A percentile compares a stretch with the other conserved stretches of the same genome.
These are phyloP conservation scores for Drosophila paulistorum DNA, from an alignment of 1,140 invertebrate genomes.

Conservation along the genomic window DNA sequence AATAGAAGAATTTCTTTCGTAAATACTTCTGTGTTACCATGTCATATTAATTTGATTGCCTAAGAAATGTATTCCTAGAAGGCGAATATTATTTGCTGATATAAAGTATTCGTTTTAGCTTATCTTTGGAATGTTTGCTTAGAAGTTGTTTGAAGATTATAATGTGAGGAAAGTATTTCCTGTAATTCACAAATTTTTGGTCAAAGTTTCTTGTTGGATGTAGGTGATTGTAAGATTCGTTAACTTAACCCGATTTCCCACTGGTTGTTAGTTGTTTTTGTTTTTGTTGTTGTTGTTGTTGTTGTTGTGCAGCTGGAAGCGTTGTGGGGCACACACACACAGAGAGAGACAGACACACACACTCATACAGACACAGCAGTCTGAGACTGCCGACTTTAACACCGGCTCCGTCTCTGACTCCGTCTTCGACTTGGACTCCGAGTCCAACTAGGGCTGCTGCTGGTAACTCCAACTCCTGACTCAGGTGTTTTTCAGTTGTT, in stretches of 20 bases:
- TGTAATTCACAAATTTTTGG: neutral
- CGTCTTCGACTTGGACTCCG: neutral
- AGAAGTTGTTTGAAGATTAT: too few species aligned
- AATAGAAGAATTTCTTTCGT: too few species aligned
- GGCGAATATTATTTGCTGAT: too few species aligned
- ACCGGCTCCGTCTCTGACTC: neutral
- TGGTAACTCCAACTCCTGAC: constrained; percentile 1
- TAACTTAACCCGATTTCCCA: constrained; percentile 9
- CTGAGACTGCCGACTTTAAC: neutral
- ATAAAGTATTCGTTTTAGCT: too few species aligned
- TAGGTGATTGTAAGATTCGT: constrained; percentile 52
- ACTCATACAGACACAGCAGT: neutral
- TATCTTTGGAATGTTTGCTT: too few species aligned
- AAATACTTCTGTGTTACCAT: too few species aligned
- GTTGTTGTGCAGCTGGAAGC: constrained; percentile 39
- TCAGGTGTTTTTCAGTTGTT: constrained; percentile 38
- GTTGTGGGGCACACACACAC: constrained; percentile 54
- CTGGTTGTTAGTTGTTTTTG: constrained; percentile 12
- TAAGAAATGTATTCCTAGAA: too few species aligned
- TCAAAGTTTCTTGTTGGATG: neutral
- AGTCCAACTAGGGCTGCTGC: neutral
- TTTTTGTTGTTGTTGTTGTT: constrained; percentile 17
- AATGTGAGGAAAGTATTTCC: neutral
- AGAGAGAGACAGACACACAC: neutral
- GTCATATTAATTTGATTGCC: too few species aligned